Percentiles rank a stretch among this genome's conserved stretches.
These are phyloP conservation scores for Ceraclea dissimilis DNA, from an alignment of 2,888 invertebrate genomes.

Conservation along the genomic window DNA sequence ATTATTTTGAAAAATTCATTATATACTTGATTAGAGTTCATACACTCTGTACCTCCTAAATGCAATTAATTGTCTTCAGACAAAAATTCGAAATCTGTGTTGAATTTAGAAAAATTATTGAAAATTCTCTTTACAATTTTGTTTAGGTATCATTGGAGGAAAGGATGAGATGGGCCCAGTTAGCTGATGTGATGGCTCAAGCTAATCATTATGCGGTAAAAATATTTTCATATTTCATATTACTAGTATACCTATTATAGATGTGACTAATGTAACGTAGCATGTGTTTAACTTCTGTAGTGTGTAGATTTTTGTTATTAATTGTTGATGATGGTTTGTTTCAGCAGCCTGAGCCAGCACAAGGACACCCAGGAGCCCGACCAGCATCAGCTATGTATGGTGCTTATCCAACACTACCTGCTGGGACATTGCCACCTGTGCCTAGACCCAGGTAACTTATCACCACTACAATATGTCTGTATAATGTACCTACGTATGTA, in stretches of 20 bases:
- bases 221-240: not conserved
- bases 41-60: no score
- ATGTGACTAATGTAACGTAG: not conserved
- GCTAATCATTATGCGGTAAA: slow-evolving; percentile 78
- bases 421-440: slow-evolving; percentile 58
- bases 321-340: no score
- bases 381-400: slow-evolving; percentile 81
- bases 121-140: no score
- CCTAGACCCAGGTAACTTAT: slow-evolving; percentile 58
- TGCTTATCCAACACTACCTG: slow-evolving; percentile 60
- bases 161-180: slow-evolving; percentile 80
- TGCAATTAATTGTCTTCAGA: no score
- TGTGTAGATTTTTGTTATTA: no score
- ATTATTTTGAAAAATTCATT: no score
- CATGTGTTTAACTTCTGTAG: no score
- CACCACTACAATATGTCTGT: no score
- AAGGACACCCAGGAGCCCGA: slow-evolving; percentile 60
- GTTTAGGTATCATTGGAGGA: slow-evolving; percentile 65
- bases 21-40: no score
- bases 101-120: no score
- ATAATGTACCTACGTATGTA: no score
- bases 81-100: no score
- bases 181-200: slow-evolving; percentile 81
- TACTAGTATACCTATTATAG: not conserved
- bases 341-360: slow-evolving; percentile 56